Conservation (phyloP, 1,140 invertebrate species). For the Melipona quadrifasciata region DNA sequence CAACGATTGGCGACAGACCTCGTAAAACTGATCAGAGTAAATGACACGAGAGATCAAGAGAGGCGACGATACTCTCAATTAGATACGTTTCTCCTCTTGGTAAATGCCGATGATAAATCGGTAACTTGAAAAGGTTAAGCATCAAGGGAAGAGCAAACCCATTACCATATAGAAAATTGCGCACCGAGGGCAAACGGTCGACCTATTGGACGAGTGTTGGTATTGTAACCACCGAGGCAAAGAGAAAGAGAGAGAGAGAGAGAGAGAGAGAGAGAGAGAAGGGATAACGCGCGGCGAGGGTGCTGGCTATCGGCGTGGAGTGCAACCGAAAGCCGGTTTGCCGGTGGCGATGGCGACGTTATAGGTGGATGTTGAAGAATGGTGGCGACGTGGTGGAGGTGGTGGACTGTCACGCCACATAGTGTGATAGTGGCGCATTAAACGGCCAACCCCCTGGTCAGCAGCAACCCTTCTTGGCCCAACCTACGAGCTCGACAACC, state of each 20-base stretch:
- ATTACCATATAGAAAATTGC: background rate
- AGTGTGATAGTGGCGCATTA: conserved; percentile 68
- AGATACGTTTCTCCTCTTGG: no score
- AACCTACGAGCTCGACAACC: conserved; percentile 20
- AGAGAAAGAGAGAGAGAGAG: no score
- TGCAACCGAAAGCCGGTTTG: background rate
- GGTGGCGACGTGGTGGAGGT: background rate
- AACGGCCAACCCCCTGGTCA: conserved; percentile 34
- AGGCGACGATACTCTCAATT: no score
- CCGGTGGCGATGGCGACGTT: conserved; percentile 25
- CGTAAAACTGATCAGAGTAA: no score
- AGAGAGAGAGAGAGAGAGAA: background rate
- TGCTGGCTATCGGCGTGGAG: background rate
- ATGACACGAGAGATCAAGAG: no score
- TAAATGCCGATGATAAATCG: background rate
- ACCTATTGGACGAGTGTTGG: background rate
- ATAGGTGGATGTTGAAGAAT: conserved; percentile 25
- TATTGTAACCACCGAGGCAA: no score
- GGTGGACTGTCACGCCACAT: conserved; percentile 65
- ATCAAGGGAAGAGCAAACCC: background rate
- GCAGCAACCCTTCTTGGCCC: conserved; percentile 23
- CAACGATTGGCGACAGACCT: no score
- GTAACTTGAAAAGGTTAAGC: background rate
- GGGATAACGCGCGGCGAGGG: conserved; percentile 1
- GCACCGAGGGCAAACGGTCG: background rate